Evolutionary conservation across 2,797 vertebrate species (phyloP), one percentile per base, ranked within the genome.

Genomic region (Lycodopsis pacificus): DNA sequence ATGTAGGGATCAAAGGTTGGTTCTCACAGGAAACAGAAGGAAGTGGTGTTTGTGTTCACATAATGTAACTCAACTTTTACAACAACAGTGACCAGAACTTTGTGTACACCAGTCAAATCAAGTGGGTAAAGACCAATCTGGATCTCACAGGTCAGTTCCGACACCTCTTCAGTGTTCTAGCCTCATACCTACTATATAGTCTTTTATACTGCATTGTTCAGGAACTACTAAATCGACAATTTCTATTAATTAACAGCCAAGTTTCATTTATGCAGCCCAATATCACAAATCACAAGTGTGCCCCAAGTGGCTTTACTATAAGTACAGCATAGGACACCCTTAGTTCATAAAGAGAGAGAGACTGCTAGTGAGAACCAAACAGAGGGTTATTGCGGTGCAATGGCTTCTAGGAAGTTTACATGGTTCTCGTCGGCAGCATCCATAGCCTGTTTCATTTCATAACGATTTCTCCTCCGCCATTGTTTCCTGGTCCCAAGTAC

Each of bases 1-100:
- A 94, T 91, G 83, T 71, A 53, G 65, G 84, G 81, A 84, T 88
- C 84, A 90, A 75, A 91, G 89, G 86, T 91, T 88, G 91, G 54
- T 89, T 92, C 94, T 94, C 94, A 90, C 89, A 92, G 93, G 93
- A 91, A 93, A 94, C 80, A 84, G 80, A 79, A 92, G 92, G 93
- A 94, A 94, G 93, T 89, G 83, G 83, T 89, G 80, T 84, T 89
- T 89, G 83, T 79, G 83, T 90, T 92, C 86, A 87, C 82, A 89
- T 89, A 81, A 81, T 84, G 67, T 83, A 79, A 85, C 71, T 76
- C 72, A 78, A 72, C 64, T 85, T 71, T 79, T 74, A 53, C 62
- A 78, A 79, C 51, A 85, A 59, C 66, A 87, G 82, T 64, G 34
- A 17, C 22, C 42, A 58, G 81, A 71, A 54, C 63, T 44, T 40